Evolutionary conservation across 2,113 vertebrate genomes (phyloP).

Genomic region (Rhinichthys klamathensis): DNA sequence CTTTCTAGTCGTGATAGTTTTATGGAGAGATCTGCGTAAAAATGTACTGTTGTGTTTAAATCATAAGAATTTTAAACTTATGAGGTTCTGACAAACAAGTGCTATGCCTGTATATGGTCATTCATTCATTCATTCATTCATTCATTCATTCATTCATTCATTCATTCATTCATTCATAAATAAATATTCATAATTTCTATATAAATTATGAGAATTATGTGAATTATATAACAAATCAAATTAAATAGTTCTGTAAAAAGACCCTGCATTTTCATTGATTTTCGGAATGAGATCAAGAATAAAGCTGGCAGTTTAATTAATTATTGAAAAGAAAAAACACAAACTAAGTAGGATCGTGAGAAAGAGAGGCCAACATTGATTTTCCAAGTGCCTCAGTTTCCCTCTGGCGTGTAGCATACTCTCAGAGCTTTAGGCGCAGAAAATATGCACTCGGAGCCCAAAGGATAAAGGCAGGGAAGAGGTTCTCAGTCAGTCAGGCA

Average conservation of each 20-base stretch:
- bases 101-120: no score
- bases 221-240: neutral
- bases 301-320: constrained; percentile 2
- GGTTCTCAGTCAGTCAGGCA: constrained; percentile 41
- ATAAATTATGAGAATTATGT: neutral
- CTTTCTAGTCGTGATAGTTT: neutral
- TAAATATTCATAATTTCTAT: neutral
- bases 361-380: constrained; percentile 38
- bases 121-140: neutral
- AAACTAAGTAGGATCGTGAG: constrained; percentile 23
- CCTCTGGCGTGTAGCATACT: constrained; percentile 43
- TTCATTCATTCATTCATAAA: no score
- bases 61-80: neutral
- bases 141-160: neutral
- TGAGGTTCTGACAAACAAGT: neutral
- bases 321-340: neutral
- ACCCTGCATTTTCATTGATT: neutral
- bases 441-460: constrained; percentile 30
- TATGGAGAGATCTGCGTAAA: neutral
- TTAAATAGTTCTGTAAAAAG: neutral
- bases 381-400: constrained; percentile 49
- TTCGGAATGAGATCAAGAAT: constrained; percentile 29
- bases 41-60: neutral
- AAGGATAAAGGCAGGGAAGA: constrained; percentile 30
- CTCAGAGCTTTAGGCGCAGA: constrained; percentile 25